These are phyloP conservation scores for Pherbina coryleti DNA, from an alignment of 2,888 invertebrate species.

Conservation along the genomic window DNA sequence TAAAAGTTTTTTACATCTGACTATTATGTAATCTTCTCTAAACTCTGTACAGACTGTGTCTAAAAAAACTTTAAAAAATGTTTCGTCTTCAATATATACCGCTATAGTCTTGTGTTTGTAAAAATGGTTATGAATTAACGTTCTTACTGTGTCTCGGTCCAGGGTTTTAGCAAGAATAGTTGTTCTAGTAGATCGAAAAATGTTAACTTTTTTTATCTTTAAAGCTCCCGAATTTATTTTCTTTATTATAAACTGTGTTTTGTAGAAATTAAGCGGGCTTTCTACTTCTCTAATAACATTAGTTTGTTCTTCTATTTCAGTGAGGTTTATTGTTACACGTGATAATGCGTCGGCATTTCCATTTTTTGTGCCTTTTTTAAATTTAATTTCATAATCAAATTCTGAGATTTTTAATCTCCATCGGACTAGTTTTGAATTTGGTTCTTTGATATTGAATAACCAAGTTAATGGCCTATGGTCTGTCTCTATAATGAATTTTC, in stretches of 20 bases:
- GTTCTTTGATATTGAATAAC: too few species aligned
- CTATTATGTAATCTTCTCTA: too few species aligned
- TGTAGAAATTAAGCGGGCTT: constrained; percentile 4
- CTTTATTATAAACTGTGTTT: constrained; percentile 1
- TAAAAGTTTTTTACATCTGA: too few species aligned
- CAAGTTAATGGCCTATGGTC: too few species aligned
- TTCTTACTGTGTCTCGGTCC: not conserved
- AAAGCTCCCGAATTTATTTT: constrained; percentile 14
- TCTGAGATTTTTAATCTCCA: constrained; percentile 21
- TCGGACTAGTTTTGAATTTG: constrained; percentile 20
- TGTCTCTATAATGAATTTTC: too few species aligned
- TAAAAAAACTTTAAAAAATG: not conserved
- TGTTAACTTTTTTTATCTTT: constrained; percentile 29
- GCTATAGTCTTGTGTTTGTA: constrained; percentile 10
- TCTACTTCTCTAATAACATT: constrained; percentile 25
- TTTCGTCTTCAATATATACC: not conserved
- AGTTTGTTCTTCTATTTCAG: constrained; percentile 10
- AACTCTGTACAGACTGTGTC: not conserved
- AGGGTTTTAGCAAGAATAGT: constrained; percentile 13
- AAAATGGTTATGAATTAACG: constrained; percentile 30
- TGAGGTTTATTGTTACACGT: constrained; percentile 5
- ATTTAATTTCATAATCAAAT: constrained; percentile 41
- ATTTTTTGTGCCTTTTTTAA: constrained; percentile 28
- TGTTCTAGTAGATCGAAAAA: constrained; percentile 27
- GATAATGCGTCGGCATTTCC: constrained; percentile 33